These are phyloP conservation scores for Lysandra coridon DNA, from an alignment of 2,888 invertebrate species.

Conservation along the genomic window DNA sequence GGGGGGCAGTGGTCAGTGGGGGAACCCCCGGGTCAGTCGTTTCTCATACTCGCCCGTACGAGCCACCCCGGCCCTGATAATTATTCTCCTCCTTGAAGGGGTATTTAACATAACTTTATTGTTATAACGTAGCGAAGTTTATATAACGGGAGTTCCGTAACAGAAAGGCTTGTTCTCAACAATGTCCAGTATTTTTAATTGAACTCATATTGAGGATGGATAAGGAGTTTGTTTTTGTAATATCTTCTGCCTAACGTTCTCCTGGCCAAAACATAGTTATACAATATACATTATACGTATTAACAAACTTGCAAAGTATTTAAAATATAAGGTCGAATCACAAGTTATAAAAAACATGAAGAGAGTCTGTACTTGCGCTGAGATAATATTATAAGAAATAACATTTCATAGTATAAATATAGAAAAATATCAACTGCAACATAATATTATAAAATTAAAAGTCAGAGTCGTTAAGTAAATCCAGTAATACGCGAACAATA, in stretches of 20 bases:
- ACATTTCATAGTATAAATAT: background rate
- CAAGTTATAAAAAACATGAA: too few species aligned
- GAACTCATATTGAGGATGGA: too few species aligned
- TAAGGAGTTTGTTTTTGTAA: too few species aligned
- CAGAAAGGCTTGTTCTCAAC: constrained; percentile 26
- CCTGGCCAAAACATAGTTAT: too few species aligned
- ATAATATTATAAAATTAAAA: too few species aligned
- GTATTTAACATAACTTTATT: constrained; percentile 56
- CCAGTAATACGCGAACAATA: background rate
- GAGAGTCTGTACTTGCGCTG: too few species aligned
- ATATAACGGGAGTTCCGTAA: constrained; percentile 19
- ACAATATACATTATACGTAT: too few species aligned
- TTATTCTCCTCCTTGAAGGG: constrained; percentile 74
- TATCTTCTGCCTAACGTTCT: too few species aligned
- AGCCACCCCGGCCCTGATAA: constrained; percentile 61
- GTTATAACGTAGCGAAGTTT: constrained; percentile 29
- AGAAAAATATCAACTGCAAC: background rate
- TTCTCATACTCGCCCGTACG: constrained; percentile 69
- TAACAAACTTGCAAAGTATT: too few species aligned
- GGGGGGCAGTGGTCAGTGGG: constrained; percentile 69
- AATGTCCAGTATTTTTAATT: constrained; percentile 18
- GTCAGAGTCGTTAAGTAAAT: background rate
- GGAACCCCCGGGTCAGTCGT: constrained; percentile 53
- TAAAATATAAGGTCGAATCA: too few species aligned
- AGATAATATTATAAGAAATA: too few species aligned